Percentiles rank a stretch among this genome's conserved stretches.
These are phyloP conservation scores for Clinocottus analis DNA, from an alignment of 2,113 vertebrate genomes.

Conservation along the genomic window DNA sequence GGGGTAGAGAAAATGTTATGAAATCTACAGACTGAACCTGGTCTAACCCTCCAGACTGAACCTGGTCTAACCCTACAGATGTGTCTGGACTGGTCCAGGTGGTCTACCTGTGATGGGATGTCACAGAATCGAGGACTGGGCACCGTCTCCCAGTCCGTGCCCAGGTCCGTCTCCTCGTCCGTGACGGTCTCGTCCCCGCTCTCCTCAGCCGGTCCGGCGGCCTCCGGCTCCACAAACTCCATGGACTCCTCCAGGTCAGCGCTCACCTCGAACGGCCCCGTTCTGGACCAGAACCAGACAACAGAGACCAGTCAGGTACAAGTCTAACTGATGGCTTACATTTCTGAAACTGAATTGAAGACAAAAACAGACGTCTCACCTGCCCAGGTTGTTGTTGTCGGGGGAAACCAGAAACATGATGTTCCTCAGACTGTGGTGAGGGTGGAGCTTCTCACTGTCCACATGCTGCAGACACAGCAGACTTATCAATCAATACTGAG, in stretches of 20 bases:
- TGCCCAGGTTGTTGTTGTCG: constrained; percentile 91
- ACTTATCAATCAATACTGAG: not conserved
- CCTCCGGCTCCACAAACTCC: constrained; percentile 96
- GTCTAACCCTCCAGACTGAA: not conserved
- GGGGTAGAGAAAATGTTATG: no score
- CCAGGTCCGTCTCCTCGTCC: constrained; percentile 96
- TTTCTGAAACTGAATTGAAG: no score
- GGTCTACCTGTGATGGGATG: constrained; percentile 90
- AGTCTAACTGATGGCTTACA: no score
- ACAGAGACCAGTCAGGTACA: not conserved
- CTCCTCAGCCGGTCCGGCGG: constrained; percentile 87
- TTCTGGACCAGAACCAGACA: constrained; percentile 78
- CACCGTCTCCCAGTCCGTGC: constrained; percentile 98
- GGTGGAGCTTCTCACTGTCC: constrained; percentile 94
- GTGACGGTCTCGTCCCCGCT: constrained; percentile 92
- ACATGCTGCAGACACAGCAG: constrained; percentile 85
- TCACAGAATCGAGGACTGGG: constrained; percentile 97
- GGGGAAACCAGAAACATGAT: constrained; percentile 96
- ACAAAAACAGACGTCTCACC: constrained; percentile 81
- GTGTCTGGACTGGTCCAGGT: not conserved
- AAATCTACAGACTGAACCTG: no score
- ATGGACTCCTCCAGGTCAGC: constrained; percentile 97
- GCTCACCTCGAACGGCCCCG: constrained; percentile 93
- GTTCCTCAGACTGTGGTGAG: constrained; percentile 97
- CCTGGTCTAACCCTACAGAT: not conserved